Percentiles rank a stretch among this genome's conserved stretches.
Conservation (phyloP, 2,888 invertebrate genomes). For the Cyclophora albipunctata region DNA sequence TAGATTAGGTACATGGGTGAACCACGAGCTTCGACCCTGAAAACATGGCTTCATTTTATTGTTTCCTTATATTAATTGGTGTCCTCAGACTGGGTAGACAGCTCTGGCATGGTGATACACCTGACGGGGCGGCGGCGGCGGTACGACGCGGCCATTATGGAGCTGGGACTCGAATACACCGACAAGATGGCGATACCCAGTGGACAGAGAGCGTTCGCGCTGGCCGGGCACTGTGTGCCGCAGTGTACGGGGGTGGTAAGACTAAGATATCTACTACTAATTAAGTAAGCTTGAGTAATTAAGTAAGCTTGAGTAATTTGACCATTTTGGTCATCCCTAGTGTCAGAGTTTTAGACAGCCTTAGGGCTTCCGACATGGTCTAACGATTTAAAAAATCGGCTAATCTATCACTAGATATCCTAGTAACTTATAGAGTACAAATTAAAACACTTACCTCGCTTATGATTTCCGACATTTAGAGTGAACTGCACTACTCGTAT, state of each 20-base stretch:
- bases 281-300: too few species aligned
- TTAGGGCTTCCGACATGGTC: too few species aligned
- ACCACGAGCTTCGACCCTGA: too few species aligned
- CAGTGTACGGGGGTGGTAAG: slow-evolving; percentile 93
- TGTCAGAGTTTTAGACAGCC: too few species aligned
- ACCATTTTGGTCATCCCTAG: too few species aligned
- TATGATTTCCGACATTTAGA: too few species aligned
- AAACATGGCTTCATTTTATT: too few species aligned
- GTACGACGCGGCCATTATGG: slow-evolving; percentile 96
- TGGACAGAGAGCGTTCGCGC: slow-evolving; percentile 81
- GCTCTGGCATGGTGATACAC: slow-evolving; percentile 90
- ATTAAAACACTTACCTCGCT: neutral
- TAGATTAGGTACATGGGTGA: too few species aligned
- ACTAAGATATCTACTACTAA: neutral
- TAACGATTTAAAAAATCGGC: too few species aligned
- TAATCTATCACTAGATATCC: too few species aligned
- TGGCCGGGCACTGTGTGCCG: slow-evolving; percentile 93
- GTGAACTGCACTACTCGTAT: too few species aligned
- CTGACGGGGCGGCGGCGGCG: slow-evolving; percentile 83
- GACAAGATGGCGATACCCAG: slow-evolving; percentile 99
- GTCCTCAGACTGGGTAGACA: slow-evolving; percentile 84
- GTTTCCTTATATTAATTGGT: neutral
- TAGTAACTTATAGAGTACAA: neutral
- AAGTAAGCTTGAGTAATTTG: too few species aligned
- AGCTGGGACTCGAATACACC: slow-evolving; percentile 96